Conservation (phyloP, 1,140 invertebrate species). For the Euura saliciscinereae region DNA sequence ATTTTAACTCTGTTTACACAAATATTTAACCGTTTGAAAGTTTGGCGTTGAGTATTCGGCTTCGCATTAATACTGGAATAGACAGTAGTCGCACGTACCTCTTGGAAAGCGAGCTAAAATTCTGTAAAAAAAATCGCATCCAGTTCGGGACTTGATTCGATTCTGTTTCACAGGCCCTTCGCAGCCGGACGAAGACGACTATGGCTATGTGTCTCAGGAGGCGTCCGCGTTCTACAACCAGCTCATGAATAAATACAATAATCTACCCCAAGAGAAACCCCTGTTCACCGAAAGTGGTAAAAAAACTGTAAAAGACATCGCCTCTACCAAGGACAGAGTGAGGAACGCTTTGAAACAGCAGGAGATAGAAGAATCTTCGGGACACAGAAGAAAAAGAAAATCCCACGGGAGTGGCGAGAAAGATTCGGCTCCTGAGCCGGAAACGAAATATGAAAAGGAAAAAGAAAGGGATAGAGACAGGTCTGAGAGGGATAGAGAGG, state of each 20-base stretch:
- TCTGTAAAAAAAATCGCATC: no score
- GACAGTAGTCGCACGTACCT: no score
- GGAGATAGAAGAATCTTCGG: slow-evolving; percentile 72
- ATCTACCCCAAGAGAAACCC: slow-evolving; percentile 68
- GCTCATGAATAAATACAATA: slow-evolving; percentile 83
- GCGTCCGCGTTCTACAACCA: slow-evolving; percentile 81
- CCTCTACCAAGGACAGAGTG: slow-evolving; percentile 67
- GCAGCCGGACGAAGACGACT: slow-evolving; percentile 90
- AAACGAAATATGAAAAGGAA: slow-evolving; percentile 35
- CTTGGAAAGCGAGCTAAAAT: no score
- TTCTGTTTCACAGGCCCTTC: slow-evolving; percentile 60
- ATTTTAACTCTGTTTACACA: no score
- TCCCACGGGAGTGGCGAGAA: slow-evolving; percentile 35
- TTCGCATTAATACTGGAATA: no score
- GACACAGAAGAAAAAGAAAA: slow-evolving; percentile 71
- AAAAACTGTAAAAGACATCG: slow-evolving; percentile 56
- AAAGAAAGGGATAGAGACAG: slow-evolving; percentile 28
- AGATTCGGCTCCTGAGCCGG: slow-evolving; percentile 21
- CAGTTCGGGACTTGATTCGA: no score
- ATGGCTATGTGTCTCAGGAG: slow-evolving; percentile 85
- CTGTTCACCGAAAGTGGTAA: slow-evolving; percentile 48
- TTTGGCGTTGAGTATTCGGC: no score
- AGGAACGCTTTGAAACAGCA: slow-evolving; percentile 75
- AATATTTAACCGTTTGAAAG: no score
- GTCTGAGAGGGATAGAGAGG: slow-evolving; percentile 51